Percentiles rank a stretch among this genome's conserved stretches.
These are phyloP conservation scores for Pandemis heparana DNA, from an alignment of 2,888 invertebrate species.

Conservation along the genomic window DNA sequence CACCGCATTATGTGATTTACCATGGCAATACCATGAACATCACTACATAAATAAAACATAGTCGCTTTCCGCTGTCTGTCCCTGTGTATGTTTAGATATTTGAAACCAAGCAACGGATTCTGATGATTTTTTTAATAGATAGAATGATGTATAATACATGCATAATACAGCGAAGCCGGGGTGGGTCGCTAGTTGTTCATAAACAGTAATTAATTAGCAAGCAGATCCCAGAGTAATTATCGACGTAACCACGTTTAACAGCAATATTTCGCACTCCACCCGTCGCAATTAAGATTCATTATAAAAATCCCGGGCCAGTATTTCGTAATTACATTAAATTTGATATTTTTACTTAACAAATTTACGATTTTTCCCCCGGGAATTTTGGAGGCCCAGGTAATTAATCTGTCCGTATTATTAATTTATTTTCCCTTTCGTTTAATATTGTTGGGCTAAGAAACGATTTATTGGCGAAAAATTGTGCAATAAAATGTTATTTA, in stretches of 20 bases:
- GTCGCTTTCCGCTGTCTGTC: no score
- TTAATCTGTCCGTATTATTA: conserved; percentile 39
- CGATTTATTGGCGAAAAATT: conserved; percentile 38
- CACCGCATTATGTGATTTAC: no score
- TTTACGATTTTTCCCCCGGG: conserved; percentile 37
- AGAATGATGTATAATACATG: no score
- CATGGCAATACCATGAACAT: no score
- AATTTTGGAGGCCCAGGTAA: conserved; percentile 30
- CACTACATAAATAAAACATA: no score
- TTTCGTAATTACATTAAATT: conserved; percentile 39
- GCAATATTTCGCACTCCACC: conserved; percentile 23
- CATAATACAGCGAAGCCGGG: no score
- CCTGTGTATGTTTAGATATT: no score
- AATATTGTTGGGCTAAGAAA: conserved; percentile 38
- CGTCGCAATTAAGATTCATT: conserved; percentile 36
- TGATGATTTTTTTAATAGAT: no score
- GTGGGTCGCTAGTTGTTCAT: no score
- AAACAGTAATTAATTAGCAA: conserved; percentile 11
- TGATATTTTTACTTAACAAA: conserved; percentile 42
- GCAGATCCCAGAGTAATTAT: conserved; percentile 27
- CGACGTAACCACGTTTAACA: conserved; percentile 27
- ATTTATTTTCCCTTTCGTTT: conserved; percentile 39
- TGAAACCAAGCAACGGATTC: no score
- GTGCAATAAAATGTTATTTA: conserved; percentile 40
- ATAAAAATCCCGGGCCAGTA: conserved; percentile 36